Evolutionary conservation across 2,888 invertebrate species (phyloP), one percentile per base, ranked within the genome.

Genomic region (Campoletis raptor): DNA sequence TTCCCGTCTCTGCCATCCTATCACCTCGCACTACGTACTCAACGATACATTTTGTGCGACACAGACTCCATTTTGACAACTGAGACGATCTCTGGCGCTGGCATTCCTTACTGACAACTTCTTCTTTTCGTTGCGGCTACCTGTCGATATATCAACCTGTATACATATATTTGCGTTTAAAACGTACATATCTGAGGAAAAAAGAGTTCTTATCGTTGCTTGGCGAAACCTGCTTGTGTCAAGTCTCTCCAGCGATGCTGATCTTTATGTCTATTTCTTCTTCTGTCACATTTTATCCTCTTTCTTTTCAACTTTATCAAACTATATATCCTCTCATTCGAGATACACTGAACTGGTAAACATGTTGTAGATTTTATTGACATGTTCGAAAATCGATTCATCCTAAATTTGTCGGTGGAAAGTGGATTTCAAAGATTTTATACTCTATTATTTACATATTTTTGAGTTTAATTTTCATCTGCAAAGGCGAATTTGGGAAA

Each of bases 1-100:
- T 36, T 37, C 37, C 21, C 73, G 21, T 73, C 52, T n/a, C 73
- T 21, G 45, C 18, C 18, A 18, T 37, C 45, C 42, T 61, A 61
- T 45, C 52, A 40, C 9, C 42, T 21, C 42, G n/a, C 48, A 36
- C 64, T 73, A 48, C n/a, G 36, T 40, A 24, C n/a, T 48, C 81
- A 52, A 48, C 72, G 81, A 81, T 79, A 78, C 77, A 69, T 69
- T 69, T 57, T 54, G 18, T 52, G 57, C 36, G 66, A 83, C 73
- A 73, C 79, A 83, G 52, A 48, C 45, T 77, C 12, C 73, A 76
- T 48, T 40, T 69, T 70, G 77, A 78, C 81, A 69, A 79, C 73
- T 57, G 40, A 81, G 77, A 81, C 78, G 78, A 76, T 85, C 78
- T 86, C 78, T 81, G 82, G 74, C 79, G 83, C 37, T 73, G 83